phyloP scores from a whole-genome alignment of 2,888 invertebrate species.

The Tenthredo distinguenda region DNA sequence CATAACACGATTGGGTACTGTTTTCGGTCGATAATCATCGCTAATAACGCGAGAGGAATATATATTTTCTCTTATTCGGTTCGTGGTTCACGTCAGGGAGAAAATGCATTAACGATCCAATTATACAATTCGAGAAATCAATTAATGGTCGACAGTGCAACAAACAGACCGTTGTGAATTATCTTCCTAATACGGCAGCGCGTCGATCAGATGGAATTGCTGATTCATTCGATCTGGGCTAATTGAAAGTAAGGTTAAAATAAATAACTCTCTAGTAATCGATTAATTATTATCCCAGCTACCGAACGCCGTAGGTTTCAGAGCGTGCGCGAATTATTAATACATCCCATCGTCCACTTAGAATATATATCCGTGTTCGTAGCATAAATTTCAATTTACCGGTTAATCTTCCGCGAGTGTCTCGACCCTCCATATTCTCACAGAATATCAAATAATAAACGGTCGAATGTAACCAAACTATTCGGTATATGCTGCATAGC shows the following conservation, averaged over 20 bases:
- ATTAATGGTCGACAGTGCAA: slow-evolving; percentile 66
- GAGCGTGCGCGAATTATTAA: slow-evolving; percentile 33
- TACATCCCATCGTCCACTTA: background rate
- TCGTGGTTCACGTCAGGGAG: slow-evolving; percentile 26
- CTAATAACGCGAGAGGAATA: slow-evolving; percentile 56
- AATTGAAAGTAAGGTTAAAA: slow-evolving; percentile 69
- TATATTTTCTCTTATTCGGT: slow-evolving; percentile 53
- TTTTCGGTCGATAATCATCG: slow-evolving; percentile 54
- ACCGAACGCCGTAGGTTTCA: slow-evolving; percentile 37
- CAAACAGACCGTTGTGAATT: slow-evolving; percentile 51
- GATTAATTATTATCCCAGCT: slow-evolving; percentile 62
- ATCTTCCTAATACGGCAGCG: slow-evolving; percentile 22
- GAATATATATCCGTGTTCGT: background rate
- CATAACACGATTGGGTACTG: background rate
- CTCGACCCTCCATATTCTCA: slow-evolving; percentile 7
- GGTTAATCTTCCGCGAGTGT: slow-evolving; percentile 25
- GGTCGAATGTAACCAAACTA: background rate
- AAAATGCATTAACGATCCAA: slow-evolving; percentile 59
- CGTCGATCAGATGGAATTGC: slow-evolving; percentile 54
- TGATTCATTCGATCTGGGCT: slow-evolving; percentile 67
- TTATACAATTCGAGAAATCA: slow-evolving; percentile 69
- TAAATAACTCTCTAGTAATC: slow-evolving; percentile 66
- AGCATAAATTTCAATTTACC: slow-evolving; percentile 13
- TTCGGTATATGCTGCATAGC: background rate
- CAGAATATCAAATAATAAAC: slow-evolving; percentile 7